A percentile compares a stretch with the other conserved stretches of the same genome.
These are phyloP conservation scores for Scarus forsteni DNA, from an alignment of 2,797 vertebrate genomes.

Conservation along the genomic window DNA sequence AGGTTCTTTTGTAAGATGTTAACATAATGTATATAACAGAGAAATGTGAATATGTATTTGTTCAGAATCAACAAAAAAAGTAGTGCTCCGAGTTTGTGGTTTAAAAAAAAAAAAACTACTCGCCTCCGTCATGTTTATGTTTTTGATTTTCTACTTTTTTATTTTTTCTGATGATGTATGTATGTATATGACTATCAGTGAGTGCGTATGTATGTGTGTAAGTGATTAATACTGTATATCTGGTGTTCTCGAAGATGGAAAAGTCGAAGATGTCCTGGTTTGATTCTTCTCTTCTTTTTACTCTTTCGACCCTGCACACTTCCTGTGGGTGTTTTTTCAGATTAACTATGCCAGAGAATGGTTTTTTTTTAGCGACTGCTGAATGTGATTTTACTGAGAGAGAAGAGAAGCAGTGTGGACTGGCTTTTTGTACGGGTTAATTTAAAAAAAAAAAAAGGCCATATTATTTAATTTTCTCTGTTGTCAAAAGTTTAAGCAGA, in stretches of 20 bases:
- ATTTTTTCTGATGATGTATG: constrained; percentile 70
- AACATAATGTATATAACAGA: constrained; percentile 85
- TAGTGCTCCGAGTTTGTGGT: constrained; percentile 86
- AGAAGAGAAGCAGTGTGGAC: constrained; percentile 85
- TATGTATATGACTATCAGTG: constrained; percentile 76
- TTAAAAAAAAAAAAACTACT: constrained; percentile 69
- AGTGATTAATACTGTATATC: constrained; percentile 88
- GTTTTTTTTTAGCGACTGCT: constrained; percentile 84
- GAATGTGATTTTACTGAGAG: constrained; percentile 90
- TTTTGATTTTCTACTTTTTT: constrained; percentile 73
- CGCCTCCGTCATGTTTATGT: constrained; percentile 80
- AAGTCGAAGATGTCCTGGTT: constrained; percentile 81
- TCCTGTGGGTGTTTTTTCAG: constrained; percentile 82
- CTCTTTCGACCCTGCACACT: constrained; percentile 80
- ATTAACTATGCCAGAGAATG: constrained; percentile 84
- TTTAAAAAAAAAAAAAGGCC: constrained; percentile 83
- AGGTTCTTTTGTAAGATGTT: constrained; percentile 72
- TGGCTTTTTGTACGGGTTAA: constrained; percentile 90
- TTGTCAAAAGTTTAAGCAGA: constrained; percentile 85
- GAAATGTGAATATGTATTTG: constrained; percentile 88
- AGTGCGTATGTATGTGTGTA: constrained; percentile 72
- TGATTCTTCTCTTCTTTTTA: constrained; percentile 67
- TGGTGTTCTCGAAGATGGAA: constrained; percentile 83
- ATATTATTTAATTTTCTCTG: constrained; percentile 89
- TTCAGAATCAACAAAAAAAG: constrained; percentile 79